Evolutionary conservation across 2,797 vertebrate species (phyloP), one percentile per base, ranked within the genome.

Genomic region (Molothrus ater): DNA sequence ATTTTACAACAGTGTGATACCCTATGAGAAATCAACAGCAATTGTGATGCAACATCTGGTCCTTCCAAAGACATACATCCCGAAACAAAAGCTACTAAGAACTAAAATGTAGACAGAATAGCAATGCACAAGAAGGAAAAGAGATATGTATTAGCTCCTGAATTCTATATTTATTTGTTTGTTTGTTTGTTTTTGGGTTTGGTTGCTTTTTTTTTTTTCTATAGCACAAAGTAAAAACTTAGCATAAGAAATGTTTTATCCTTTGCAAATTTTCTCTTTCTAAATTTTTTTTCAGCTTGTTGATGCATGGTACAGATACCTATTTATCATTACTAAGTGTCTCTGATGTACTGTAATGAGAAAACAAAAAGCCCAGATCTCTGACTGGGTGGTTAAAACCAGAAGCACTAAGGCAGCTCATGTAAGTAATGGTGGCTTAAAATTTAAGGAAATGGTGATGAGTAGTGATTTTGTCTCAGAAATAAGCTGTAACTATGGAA

Each of bases 41-140:
- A 71, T 94, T 96, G 92, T 96, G 85, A 90, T 92, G 66, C 42
- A 93, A 88, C 76, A 93, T 84, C 91, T 92, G 90, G 51, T 76
- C 92, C 48, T 93, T 88, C 76, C 76, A 84, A 86, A 95, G 32
- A 75, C 48, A 59, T 51, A 72, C 26, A 81, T 73, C 25, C 32
- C 43, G 76, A 93, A 86, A 45, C 70, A 86, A 95, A 95, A 86
- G 76, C 54, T 57, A 60, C 47, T 64, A 59, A 88, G 70, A 88
- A 36, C 6, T 17, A 84, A 90, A 86, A 70, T 38, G 36, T 24
- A 94, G 73, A 65, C n/a, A 91, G 70, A 95, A 93, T 81, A 88
- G 59, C 47, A 95, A 86, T 32, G 57, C 65, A 74, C 31, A 74
- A 61, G 25, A 56, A 70, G 16, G 7, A 81, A 65, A 16, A 78